Evolutionary conservation across 2,113 vertebrate genomes (phyloP).

Genomic region (Gallinago undulata): DNA sequence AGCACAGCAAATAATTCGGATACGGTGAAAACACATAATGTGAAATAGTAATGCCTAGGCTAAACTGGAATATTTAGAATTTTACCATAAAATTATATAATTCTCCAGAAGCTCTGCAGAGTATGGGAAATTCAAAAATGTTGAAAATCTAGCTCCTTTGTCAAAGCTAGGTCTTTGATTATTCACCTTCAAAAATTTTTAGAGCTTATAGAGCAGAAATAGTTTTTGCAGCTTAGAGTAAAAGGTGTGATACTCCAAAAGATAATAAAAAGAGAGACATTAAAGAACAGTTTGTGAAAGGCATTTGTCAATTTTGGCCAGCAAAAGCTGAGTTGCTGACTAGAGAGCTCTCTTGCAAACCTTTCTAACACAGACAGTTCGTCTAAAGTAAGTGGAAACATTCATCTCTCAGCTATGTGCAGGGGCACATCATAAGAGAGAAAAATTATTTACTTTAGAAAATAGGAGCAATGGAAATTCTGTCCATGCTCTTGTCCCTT

Average conservation of each 20-base stretch:
- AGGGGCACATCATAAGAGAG: slow-evolving; percentile 17
- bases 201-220: background rate
- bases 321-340: background rate
- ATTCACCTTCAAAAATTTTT: background rate
- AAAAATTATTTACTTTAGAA: slow-evolving; percentile 56
- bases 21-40: background rate
- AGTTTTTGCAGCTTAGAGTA: background rate
- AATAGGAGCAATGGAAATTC: slow-evolving; percentile 39
- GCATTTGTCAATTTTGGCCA: background rate
- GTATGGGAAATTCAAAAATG: background rate
- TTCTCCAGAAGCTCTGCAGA: background rate
- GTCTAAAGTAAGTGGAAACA: background rate
- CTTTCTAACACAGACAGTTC: slow-evolving; percentile 23
- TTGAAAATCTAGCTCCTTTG: background rate
- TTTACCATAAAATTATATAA: background rate
- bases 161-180: background rate
- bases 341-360: background rate
- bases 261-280: background rate
- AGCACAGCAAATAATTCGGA: background rate
- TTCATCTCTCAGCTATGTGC: slow-evolving; percentile 7
- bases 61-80: background rate
- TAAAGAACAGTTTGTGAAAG: background rate
- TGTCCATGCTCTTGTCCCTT: slow-evolving; percentile 10
- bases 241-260: background rate
- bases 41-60: background rate